Percentiles rank a stretch among this genome's conserved stretches.
Evolutionary conservation across 2,113 vertebrate genomes (phyloP).

Genomic region (Psittacus erithacus): DNA sequence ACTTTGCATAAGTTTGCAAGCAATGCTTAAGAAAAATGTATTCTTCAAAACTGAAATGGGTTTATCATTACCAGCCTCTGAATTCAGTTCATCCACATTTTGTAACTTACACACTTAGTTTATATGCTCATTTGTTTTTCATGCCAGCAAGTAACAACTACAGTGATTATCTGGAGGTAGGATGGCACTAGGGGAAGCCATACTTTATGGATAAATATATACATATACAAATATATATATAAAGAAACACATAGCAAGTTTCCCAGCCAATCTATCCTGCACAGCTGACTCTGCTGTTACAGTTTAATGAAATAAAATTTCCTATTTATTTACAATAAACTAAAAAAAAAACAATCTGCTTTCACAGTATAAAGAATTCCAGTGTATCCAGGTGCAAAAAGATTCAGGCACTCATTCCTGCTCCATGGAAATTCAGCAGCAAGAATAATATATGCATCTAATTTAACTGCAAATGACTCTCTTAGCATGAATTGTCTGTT

Average conservation of each 20-base stretch:
- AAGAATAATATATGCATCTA: slow-evolving; percentile 49
- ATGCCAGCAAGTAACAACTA: not conserved
- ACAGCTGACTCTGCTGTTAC: not conserved
- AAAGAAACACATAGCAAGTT: not conserved
- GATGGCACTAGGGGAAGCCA: not conserved
- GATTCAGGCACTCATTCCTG: not conserved
- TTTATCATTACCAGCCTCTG: not conserved
- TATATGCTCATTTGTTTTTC: not conserved
- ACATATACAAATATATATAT: not conserved
- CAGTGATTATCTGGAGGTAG: not conserved
- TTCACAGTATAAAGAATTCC: not conserved
- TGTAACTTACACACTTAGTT: not conserved
- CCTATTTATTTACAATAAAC: not conserved
- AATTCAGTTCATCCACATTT: not conserved
- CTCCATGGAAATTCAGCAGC: not conserved
- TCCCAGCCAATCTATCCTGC: not conserved
- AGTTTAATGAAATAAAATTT: not conserved
- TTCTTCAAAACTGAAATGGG: not conserved
- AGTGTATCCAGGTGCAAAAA: not conserved
- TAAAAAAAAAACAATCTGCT: not conserved
- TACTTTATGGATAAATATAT: not conserved
- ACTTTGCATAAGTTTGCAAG: not conserved
- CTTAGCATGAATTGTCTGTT: slow-evolving; percentile 67
- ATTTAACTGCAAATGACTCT: slow-evolving; percentile 74
- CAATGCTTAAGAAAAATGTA: not conserved